A percentile compares a stretch with the other conserved stretches of the same genome.
Evolutionary conservation across 2,888 invertebrate genomes (phyloP).

Genomic region (Pseudococcus viburni): DNA sequence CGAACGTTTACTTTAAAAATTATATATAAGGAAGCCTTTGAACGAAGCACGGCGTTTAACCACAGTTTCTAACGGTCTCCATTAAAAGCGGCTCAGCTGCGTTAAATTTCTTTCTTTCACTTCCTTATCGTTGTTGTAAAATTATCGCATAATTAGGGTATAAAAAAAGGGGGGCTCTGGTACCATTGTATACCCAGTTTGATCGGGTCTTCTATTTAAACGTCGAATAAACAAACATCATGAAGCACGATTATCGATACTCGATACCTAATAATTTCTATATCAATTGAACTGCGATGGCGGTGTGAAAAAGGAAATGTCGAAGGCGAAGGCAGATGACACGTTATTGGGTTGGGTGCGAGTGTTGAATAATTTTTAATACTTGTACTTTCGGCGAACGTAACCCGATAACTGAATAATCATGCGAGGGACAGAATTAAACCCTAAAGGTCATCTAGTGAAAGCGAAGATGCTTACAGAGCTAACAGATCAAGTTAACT

Average conservation of each 20-base stretch:
- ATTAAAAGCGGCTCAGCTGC: constrained; percentile 1
- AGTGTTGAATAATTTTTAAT: constrained; percentile 25
- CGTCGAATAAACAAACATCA: neutral
- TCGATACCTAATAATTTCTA: constrained; percentile 6
- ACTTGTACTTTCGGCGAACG: neutral
- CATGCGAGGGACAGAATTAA: constrained; percentile 54
- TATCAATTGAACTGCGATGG: neutral
- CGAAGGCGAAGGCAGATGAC: neutral
- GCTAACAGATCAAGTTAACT: constrained; percentile 30
- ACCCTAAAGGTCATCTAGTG: constrained; percentile 9
- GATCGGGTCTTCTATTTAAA: neutral
- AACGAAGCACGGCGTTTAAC: neutral
- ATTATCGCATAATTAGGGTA: constrained; percentile 31
- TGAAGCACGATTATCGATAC: constrained; percentile 17
- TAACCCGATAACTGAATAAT: constrained; percentile 44
- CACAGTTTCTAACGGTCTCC: neutral
- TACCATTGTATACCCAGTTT: neutral
- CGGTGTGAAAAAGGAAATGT: neutral
- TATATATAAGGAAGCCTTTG: constrained; percentile 12
- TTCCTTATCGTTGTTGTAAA: constrained; percentile 15
- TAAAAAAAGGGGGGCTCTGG: neutral
- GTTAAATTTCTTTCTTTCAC: constrained; percentile 27
- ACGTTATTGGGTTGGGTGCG: neutral
- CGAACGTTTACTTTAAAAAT: constrained; percentile 27
- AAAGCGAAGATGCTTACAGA: constrained; percentile 42